Evolutionary conservation across 2,888 invertebrate species (phyloP), one percentile per base, ranked within the genome.

Genomic region (Ephialtes manifestator): DNA sequence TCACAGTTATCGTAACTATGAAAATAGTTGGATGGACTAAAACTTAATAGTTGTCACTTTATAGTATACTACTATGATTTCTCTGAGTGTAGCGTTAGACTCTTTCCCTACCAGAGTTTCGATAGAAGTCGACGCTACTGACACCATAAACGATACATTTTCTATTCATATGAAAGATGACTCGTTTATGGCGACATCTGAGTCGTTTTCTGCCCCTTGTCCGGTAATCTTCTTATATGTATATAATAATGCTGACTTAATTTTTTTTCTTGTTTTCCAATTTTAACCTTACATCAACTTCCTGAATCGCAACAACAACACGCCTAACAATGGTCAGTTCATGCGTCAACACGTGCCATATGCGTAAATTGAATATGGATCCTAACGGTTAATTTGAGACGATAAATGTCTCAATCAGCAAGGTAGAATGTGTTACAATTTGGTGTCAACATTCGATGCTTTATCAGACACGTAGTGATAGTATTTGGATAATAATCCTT

Each of bases 311-410:
- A 48, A 75, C 51, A 60, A 68, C 20, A 48, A 60, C 15, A 20
- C 20, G 60, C 68, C 70, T 39, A 28, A 31, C 8, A 20, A 20
- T 31, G 81, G 53, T 53, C 60, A 60, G 39, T 18, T 20, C 31
- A 84, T 43, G 67, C 58, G 20, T 76, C 55, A 80, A 84, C 72
- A 79, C 65, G 31, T 63, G n/a, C n/a, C n/a, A n/a, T 20, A 60
- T 63, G 63, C 68, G 70, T 24, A 78, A 84, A 84, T 81, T 53
- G 11, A 58, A 31, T 20, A 48, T 78, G 15, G 11, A 46, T 43
- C 60, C 58, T 67, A 46, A 18, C 24, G 48, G 28, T 75, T 67
- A 75, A 85, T 67, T 75, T 58, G 75, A 85, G 20, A 82, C 75
- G 70, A 65, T 46, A 43, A 78, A 65, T 81, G 58, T 39, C 43